Evolutionary conservation across 2,797 vertebrate species (phyloP).

Genomic region (Aldrovandia affinis): DNA sequence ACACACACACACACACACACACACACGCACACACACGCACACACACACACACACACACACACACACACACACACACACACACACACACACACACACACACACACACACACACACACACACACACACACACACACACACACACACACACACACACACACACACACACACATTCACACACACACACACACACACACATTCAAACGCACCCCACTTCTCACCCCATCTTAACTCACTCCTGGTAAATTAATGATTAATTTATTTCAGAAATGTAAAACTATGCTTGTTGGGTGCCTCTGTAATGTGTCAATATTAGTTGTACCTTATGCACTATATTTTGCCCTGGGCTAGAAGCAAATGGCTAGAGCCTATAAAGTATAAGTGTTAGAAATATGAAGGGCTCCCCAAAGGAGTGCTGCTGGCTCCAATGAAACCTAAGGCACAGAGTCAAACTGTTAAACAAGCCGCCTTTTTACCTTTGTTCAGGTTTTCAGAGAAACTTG

Average conservation of each 20-base stretch:
- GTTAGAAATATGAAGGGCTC: not conserved
- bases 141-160: not conserved
- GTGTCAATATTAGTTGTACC: not conserved
- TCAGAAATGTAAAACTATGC: not conserved
- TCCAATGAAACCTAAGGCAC: slow-evolving; percentile 11
- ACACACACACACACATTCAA: too few relatives aligned
- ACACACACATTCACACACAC: too few relatives aligned
- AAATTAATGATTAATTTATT: not conserved
- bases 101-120: not conserved
- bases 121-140: too few relatives aligned
- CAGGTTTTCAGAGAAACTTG: not conserved
- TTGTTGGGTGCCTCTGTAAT: not conserved
- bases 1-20: too few relatives aligned
- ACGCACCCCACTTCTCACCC: not conserved
- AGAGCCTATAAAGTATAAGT: slow-evolving; percentile 16
- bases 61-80: not conserved
- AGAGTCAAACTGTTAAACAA: slow-evolving; percentile 17
- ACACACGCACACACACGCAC: not conserved
- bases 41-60: too few relatives aligned
- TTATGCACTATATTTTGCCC: not conserved
- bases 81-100: too few relatives aligned
- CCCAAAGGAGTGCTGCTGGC: not conserved
- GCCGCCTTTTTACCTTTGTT: not conserved
- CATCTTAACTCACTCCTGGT: not conserved
- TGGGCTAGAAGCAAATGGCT: not conserved